Percentiles rank a stretch among this genome's conserved stretches.
These are phyloP conservation scores for Ursus arctos DNA, from an alignment of 2,113 vertebrate genomes.

Conservation along the genomic window DNA sequence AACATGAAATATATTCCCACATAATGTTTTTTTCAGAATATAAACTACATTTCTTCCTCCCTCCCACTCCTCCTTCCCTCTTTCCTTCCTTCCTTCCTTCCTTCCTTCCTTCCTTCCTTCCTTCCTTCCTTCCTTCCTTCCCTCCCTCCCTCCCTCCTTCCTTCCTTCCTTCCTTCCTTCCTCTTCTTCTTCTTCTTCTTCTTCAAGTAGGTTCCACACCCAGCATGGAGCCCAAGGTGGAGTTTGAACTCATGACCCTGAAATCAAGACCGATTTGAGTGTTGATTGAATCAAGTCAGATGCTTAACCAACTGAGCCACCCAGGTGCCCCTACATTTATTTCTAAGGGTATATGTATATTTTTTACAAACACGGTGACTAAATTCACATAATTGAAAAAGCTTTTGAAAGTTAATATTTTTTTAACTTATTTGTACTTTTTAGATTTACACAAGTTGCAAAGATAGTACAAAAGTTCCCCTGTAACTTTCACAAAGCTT, in stretches of 20 bases:
- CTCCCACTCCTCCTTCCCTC: too few relatives aligned
- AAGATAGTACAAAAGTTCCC: neutral
- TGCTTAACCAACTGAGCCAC: neutral
- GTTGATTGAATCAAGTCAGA: neutral
- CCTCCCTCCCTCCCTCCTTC: too few relatives aligned
- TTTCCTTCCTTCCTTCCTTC: neutral
- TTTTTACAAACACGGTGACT: conserved; percentile 13
- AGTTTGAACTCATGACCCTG: neutral
- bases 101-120: neutral
- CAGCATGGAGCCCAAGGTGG: neutral
- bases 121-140: too few relatives aligned
- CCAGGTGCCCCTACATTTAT: neutral
- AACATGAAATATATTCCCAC: neutral
- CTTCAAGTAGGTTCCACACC: neutral
- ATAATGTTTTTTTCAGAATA: neutral
- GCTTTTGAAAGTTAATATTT: neutral
- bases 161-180: too few relatives aligned
- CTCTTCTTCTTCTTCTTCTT: neutral
- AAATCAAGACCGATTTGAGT: neutral
- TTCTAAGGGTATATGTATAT: neutral
- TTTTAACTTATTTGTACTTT: neutral
- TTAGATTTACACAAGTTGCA: conserved; percentile 44
- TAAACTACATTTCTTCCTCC: neutral
- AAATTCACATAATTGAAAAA: conserved; percentile 31
- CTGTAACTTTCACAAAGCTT: neutral